These are phyloP conservation scores for Neocrepidodera transversa DNA, from an alignment of 2,888 invertebrate genomes.

Conservation along the genomic window DNA sequence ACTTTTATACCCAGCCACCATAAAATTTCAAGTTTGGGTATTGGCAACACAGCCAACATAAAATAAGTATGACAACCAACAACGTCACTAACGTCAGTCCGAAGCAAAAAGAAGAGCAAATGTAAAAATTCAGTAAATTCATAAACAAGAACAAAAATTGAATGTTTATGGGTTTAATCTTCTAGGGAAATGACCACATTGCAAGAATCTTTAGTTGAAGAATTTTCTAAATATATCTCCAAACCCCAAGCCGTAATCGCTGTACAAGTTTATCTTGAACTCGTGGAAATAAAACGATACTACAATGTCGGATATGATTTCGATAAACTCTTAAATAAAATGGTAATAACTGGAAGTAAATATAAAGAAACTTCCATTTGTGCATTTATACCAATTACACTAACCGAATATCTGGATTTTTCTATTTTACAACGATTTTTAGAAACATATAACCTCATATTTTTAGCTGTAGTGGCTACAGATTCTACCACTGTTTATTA, in stretches of 20 bases:
- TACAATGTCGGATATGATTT: constrained; percentile 62
- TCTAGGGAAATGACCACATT: too few relatives aligned
- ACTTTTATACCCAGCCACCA: too few relatives aligned
- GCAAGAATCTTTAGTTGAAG: neutral
- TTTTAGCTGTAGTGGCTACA: constrained; percentile 59
- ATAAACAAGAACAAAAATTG: too few relatives aligned
- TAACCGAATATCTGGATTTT: constrained; percentile 56
- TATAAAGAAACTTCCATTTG: constrained; percentile 51
- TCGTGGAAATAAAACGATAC: constrained; percentile 63
- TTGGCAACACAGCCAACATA: too few relatives aligned
- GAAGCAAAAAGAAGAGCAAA: too few relatives aligned
- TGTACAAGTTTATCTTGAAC: constrained; percentile 64
- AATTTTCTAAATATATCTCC: constrained; percentile 23
- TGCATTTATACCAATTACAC: constrained; percentile 60
- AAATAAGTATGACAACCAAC: too few relatives aligned
- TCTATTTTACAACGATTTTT: constrained; percentile 53
- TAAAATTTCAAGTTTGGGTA: too few relatives aligned
- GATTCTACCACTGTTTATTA: constrained; percentile 62
- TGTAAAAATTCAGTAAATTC: too few relatives aligned
- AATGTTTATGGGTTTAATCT: too few relatives aligned
- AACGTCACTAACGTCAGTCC: too few relatives aligned
- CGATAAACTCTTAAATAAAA: constrained; percentile 54
- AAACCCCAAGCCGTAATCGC: constrained; percentile 58
- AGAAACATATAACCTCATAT: constrained; percentile 32
- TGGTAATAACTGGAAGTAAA: constrained; percentile 60